Base-by-base conservation (phyloP, 2,888 invertebrate species). In the Cephonodes hylas region DNA sequence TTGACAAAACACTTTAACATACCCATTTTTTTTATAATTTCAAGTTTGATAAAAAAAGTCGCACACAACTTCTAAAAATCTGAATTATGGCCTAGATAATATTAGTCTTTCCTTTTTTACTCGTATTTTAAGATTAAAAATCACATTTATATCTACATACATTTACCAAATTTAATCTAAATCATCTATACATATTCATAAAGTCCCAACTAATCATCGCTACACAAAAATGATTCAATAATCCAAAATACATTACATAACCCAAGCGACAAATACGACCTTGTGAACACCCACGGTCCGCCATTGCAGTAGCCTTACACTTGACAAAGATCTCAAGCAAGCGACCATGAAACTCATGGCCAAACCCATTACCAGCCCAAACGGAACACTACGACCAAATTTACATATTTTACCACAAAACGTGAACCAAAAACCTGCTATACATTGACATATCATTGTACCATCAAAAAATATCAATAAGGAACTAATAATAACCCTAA, bases 401-500 rank as follows among this genome's bases (percentile, higher is more conserved):
- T 6, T 15, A 53, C 27, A 20, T 20, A 15, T 31, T 53, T 53
- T 53, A 18, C 23, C 45, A 45, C 23, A 45, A 45, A 45, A 22
- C 3, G 10, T n/a, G n/a, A n/a, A n/a, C n/a, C n/a, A n/a, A n/a
- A n/a, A 23, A 45, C 8, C 42, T n/a, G n/a, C 6, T 15, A 42
- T 22, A 13, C n/a, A n/a, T n/a, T 27, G 53, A 53, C n/a, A 48
- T 8, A 22, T 23, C 23, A 20, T 38, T 23, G 42, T 23, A 8
- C n/a, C 20, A 23, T 22, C 20, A 15, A 68, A 73, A 72, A 70
- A 68, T 74, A 74, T 72, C 77, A 81, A 80, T 79, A 74, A 80
- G 79, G 80, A 80, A 81, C 78, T 73, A 73, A 69, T 64, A 71
- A 67, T 72, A 77, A 74, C 73, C 78, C 77, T 69, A 76, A 77